A percentile compares a stretch with the other conserved stretches of the same genome.
Evolutionary conservation across 2,797 vertebrate genomes (phyloP).

Genomic region (Moxostoma hubbsi): DNA sequence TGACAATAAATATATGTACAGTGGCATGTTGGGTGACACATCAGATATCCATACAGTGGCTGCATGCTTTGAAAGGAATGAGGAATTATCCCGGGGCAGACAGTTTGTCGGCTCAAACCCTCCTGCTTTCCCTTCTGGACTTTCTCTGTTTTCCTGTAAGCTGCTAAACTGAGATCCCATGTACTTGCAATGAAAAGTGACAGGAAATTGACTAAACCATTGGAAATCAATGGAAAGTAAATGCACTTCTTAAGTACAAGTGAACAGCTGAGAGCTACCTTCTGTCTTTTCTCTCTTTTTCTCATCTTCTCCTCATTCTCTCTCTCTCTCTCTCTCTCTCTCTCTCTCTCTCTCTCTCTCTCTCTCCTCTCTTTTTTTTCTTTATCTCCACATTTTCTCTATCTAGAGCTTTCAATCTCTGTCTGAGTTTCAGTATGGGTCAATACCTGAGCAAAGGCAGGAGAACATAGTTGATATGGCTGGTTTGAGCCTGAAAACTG

Average conservation of each 20-base stretch:
- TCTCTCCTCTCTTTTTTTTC: constrained; percentile 38
- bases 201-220: constrained; percentile 98
- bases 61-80: constrained; percentile 47
- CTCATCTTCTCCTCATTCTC: constrained; percentile 55
- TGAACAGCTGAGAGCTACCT: constrained; percentile 95
- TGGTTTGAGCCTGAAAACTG: constrained; percentile 46
- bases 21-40: background rate
- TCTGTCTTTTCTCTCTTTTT: constrained; percentile 67
- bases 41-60: background rate
- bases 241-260: constrained; percentile 99
- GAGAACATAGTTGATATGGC: constrained; percentile 53
- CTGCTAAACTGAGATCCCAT: constrained; percentile 95
- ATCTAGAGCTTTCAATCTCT: constrained; percentile 57
- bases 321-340: constrained; percentile 24
- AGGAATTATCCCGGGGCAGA: constrained; percentile 50
- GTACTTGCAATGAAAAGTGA: constrained; percentile 97
- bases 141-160: constrained; percentile 83
- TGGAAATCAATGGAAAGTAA: constrained; percentile 99
- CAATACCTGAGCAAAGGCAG: constrained; percentile 57
- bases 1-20: background rate
- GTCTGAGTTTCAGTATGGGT: constrained; percentile 57
- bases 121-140: constrained; percentile 68
- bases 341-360: constrained; percentile 47
- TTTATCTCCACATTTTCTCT: constrained; percentile 38
- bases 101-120: constrained; percentile 62